Evolutionary conservation across 2,113 vertebrate species (phyloP).

Genomic region (Ancistrus triradiatus): DNA sequence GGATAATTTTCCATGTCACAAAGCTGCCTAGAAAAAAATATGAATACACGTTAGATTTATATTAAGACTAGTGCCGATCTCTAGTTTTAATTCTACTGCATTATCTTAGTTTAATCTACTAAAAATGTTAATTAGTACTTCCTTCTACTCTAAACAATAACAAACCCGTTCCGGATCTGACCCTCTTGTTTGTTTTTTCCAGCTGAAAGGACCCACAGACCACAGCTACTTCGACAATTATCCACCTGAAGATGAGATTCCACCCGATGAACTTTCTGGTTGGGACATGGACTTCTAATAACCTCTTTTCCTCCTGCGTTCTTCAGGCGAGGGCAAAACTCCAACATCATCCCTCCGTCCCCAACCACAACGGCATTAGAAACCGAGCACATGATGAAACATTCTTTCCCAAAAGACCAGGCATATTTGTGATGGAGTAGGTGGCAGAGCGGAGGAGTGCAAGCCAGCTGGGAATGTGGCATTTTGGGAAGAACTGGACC

Average conservation of each 20-base stretch:
- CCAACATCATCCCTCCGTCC: constrained; percentile 7
- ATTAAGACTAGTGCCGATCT: too few relatives aligned
- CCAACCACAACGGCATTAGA: too few relatives aligned
- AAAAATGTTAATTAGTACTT: too few relatives aligned
- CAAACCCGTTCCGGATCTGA: background rate
- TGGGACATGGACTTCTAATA: constrained; percentile 92
- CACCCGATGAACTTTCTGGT: constrained; percentile 88
- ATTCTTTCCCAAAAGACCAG: constrained; percentile 22
- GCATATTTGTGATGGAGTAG: constrained; percentile 32
- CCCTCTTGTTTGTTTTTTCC: constrained; percentile 19
- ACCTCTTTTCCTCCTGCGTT: constrained; percentile 4
- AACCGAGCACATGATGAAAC: constrained; percentile 10
- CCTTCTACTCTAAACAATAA: too few relatives aligned
- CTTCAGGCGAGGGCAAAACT: constrained; percentile 23
- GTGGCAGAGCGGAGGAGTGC: constrained; percentile 28
- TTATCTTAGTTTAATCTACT: too few relatives aligned
- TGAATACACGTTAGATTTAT: too few relatives aligned
- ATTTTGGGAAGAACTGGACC: constrained; percentile 23
- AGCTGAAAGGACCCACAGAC: constrained; percentile 83
- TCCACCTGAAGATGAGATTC: constrained; percentile 80
- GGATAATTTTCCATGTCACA: too few relatives aligned
- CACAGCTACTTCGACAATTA: constrained; percentile 90
- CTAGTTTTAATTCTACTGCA: too few relatives aligned
- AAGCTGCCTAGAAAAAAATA: too few relatives aligned
- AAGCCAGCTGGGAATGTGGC: constrained; percentile 34